Base-by-base conservation (phyloP, 2,113 vertebrate genomes). In the Rhineura floridana region DNA sequence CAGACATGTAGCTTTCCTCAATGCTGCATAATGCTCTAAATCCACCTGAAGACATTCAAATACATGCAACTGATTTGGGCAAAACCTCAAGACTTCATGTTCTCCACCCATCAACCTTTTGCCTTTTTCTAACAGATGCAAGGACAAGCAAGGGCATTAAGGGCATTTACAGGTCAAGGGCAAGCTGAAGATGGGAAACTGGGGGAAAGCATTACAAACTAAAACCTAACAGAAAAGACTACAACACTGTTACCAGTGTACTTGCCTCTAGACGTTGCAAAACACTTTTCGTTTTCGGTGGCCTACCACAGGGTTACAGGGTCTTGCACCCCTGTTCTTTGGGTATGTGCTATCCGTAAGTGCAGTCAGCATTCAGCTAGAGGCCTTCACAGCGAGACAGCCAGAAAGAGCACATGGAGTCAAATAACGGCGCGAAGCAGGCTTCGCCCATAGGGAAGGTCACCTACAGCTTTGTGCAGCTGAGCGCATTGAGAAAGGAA, bases 151-250 rank as follows among this genome's bases (percentile, higher is more conserved):
- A 89, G 67, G 65, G 10, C 67, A 82, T 46, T 25, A 3, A 63
- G 79, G 69, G 48, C 83, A 81, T 50, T 73, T 85, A 48, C 76
- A 85, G 76, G 52, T 23, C 83, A 81, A 3, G 50, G 42, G 36
- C 19, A 8, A 48, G 33, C 25, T 39, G 42, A 33, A 70, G 33
- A 7, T 28, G 30, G 42, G 23, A 33, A 63, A 36, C 2, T 19
- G 33, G 13, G 19, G 30, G 46, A 63, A 25, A 11, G 12, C 1
- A 4, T 1, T 25, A 39, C 21, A 15, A 33, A 17, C 52, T 33
- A 15, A 52, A 46, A 63, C n/a, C 21, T 4, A 63, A 21, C 62
- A 59, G 30, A 2, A 69, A 48, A 11, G 33, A 55, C 19, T 25
- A 10, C 6, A 48, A 44, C 17, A 6, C 55, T 30, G 70, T 8